Percentiles rank a stretch among this genome's conserved stretches.
Evolutionary conservation across 2,797 vertebrate genomes (phyloP).

Genomic region (Australoheros facetus): DNA sequence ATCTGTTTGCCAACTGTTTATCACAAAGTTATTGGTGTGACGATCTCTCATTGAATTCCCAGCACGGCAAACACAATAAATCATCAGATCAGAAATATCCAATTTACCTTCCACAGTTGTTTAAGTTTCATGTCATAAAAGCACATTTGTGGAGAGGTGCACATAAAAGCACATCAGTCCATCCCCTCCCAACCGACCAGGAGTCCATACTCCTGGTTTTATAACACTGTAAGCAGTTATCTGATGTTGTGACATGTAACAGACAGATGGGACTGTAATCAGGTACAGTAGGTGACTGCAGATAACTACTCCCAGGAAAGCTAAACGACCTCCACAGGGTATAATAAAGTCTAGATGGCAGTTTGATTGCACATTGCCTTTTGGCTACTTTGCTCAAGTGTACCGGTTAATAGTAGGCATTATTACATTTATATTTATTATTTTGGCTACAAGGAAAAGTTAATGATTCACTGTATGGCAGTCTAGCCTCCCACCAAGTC

Average conservation of each 20-base stretch:
- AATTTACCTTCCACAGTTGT: neutral
- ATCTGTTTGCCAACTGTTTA: conserved; percentile 13
- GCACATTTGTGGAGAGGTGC: neutral
- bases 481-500: neutral
- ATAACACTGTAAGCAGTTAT: neutral
- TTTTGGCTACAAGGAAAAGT: neutral
- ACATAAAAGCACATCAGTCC: neutral
- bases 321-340: conserved; percentile 20
- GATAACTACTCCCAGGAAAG: conserved; percentile 15
- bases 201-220: neutral
- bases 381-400: conserved; percentile 13
- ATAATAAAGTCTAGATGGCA: conserved; percentile 26
- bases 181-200: neutral
- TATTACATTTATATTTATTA: conserved; percentile 17
- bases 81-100: conserved; percentile 22
- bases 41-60: neutral
- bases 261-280: conserved; percentile 4
- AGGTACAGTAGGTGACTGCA: neutral
- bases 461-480: neutral
- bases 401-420: neutral
- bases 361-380: conserved; percentile 33
- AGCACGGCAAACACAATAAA: conserved; percentile 17
- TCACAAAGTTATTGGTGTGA: conserved; percentile 32
- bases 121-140: conserved; percentile 15
- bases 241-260: conserved; percentile 23